Base-by-base conservation (phyloP, 2,113 vertebrate genomes). In the Cercocebus atys region DNA sequence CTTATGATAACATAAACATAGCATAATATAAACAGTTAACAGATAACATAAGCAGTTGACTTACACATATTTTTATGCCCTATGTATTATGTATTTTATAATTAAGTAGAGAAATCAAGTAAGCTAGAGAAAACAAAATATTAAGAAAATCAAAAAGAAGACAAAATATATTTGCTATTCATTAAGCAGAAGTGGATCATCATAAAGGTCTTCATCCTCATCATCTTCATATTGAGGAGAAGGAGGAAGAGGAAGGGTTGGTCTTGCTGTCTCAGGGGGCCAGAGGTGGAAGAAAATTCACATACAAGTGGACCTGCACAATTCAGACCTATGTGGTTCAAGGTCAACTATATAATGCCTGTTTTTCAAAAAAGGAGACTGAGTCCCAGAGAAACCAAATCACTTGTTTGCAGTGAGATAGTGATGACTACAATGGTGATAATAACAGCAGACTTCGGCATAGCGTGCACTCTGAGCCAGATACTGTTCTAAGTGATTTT, bases 371-470 rank as follows among this genome's bases (percentile, higher is more conserved):
- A 76, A 61, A 82, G 73, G 25, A 66, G 66, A 50, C 32, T 45
- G 80, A 45, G 35, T 59, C 35, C 80, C 23, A 14, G n/a, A 90
- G 47, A 43, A 57, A 22, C 61, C 12, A 88, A 22, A 45, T 40
- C 17, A 9, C 50, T 57, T 61, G 17, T 64, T 73, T 40, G 1
- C 30, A 59, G 8, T 20, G 35, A 55, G 3, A 7, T 1, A 8
- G 40, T 30, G 11, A 17, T 61, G 80, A 76, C 43, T 6, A 0
- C 0, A 0, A 6, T 3, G 38, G 79, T 35, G 59, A 22, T 1
- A 35, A 25, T 2, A 20, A 18, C 17, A 43, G 35, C 72, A 38
- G 25, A 16, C 35, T 57, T 5, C 11, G 47, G 32, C 30, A 0
- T 4, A 0, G 38, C 32, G 23, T 61, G 57, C 14, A 6, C 50